Conservation (phyloP, 2,888 invertebrate species). For the Eupsilia transversa region DNA sequence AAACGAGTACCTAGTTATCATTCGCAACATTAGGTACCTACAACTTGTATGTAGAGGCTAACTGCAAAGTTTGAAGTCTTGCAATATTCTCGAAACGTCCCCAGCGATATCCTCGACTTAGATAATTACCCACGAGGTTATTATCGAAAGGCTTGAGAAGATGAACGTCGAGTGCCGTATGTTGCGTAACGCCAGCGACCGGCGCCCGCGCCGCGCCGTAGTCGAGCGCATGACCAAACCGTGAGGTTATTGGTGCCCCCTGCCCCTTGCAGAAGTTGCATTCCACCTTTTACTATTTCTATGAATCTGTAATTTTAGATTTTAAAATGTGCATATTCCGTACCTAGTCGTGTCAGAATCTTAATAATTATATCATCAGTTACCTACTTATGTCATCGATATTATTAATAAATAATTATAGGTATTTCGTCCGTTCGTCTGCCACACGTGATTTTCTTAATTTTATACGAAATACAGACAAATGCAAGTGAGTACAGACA, state of each 20-base stretch:
- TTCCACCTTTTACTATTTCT: conserved; percentile 63
- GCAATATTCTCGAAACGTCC: conserved; percentile 63
- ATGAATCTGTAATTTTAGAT: conserved; percentile 27
- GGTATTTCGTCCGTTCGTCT: not conserved
- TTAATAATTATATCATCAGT: conserved; percentile 8
- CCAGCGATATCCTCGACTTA: conserved; percentile 66
- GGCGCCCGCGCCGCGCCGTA: conserved; percentile 26
- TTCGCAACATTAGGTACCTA: conserved; percentile 35
- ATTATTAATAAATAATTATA: conserved; percentile 1
- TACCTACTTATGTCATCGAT: conserved; percentile 12
- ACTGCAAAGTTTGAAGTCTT: conserved; percentile 50
- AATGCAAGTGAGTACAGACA: too few relatives aligned
- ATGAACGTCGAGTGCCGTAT: conserved; percentile 62
- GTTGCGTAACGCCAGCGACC: conserved; percentile 63
- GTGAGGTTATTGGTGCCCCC: conserved; percentile 61
- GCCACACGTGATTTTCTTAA: not conserved
- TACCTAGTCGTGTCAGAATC: conserved; percentile 1
- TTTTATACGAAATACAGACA: not conserved
- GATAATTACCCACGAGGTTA: conserved; percentile 75
- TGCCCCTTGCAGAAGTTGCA: conserved; percentile 57
- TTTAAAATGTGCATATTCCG: conserved; percentile 28
- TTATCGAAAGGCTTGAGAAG: conserved; percentile 71
- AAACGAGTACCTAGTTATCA: conserved; percentile 36
- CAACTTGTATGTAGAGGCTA: conserved; percentile 58
- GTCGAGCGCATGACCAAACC: conserved; percentile 55